Evolutionary conservation across 2,888 invertebrate genomes (phyloP).

Genomic region (Pandemis heparana): DNA sequence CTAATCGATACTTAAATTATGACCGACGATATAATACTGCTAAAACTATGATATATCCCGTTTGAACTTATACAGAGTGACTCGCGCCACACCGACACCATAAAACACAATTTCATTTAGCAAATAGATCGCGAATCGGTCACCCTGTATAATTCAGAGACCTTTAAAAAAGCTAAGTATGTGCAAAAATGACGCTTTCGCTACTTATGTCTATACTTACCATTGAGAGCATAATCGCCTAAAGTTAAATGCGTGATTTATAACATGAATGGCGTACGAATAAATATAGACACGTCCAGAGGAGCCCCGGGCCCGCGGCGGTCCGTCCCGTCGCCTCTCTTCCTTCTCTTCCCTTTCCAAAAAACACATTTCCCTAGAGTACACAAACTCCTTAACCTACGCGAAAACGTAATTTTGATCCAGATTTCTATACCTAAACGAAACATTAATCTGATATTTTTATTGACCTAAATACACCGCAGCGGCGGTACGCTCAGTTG

Average conservation of each 20-base stretch:
- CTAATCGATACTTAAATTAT: constrained; percentile 52
- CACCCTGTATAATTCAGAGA: constrained; percentile 32
- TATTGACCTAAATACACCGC: constrained; percentile 34
- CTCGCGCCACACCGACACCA: not conserved
- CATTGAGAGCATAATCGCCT: constrained; percentile 56
- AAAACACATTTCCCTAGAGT: constrained; percentile 35
- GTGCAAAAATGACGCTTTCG: constrained; percentile 50
- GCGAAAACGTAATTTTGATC: constrained; percentile 37
- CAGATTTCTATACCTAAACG: constrained; percentile 31
- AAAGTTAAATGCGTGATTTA: constrained; percentile 36
- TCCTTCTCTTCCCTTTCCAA: constrained; percentile 25
- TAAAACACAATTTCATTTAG: not conserved
- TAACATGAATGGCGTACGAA: constrained; percentile 21
- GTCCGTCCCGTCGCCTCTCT: constrained; percentile 44
- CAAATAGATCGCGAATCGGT: not conserved
- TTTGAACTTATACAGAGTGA: constrained; percentile 27
- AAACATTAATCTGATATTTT: constrained; percentile 36
- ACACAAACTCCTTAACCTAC: constrained; percentile 36
- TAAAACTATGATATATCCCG: constrained; percentile 65
- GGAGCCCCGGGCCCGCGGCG: constrained; percentile 44
- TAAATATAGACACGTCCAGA: not conserved
- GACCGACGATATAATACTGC: constrained; percentile 76
- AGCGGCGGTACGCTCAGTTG: constrained; percentile 8
- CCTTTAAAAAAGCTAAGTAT: constrained; percentile 43
- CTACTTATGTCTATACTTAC: constrained; percentile 54